Evolutionary conservation across 2,113 vertebrate genomes (phyloP), one percentile per base, ranked within the genome.

Genomic region (Gambusia holbrooki): DNA sequence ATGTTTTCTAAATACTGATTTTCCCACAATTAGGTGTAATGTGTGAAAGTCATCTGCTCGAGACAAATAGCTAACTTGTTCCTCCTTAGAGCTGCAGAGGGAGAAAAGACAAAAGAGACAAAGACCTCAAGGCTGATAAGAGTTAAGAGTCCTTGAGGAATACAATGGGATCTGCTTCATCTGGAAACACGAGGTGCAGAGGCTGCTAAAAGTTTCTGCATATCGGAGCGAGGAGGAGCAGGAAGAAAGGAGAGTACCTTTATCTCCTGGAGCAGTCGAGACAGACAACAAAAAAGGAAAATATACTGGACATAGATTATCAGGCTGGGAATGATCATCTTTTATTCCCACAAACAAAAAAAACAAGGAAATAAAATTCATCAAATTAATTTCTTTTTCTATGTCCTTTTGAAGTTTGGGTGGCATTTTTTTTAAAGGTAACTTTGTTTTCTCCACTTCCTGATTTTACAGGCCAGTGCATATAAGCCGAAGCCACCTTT

Each of bases 141-240:
- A 71, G 81, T 83, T 82, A 66, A 67, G 79, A 85, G 84, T 85
- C 82, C 87, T 88, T 85, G 85, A 90, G 80, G 80, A 90, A 85
- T 67, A 91, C 83, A 90, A 88, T 86, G 69, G 84, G 78, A 83
- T 84, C 42, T 30, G 71, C 72, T 88, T 88, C 73, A 82, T 90
- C 62, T 92, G 85, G 75, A 90, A 90, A 86, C 67, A 51, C 29
- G 62, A 86, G 73, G 77, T 54, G 63, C 66, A 61, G 22, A 40
- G 77, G 29, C 77, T 14, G 51, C 71, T 67, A 68, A 32, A 78
- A 76, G 70, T 73, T 71, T 75, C 51, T 33, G 45, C 84, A 85
- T 82, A 88, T 87, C 76, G 81, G 69, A 27, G 28, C 27, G 73
- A 74, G 84, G 83, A 81, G 48, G 67, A 77, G 65, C 30, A 14